Base-by-base conservation (phyloP, 1,140 invertebrate genomes). In the Pseudoatta argentina region DNA sequence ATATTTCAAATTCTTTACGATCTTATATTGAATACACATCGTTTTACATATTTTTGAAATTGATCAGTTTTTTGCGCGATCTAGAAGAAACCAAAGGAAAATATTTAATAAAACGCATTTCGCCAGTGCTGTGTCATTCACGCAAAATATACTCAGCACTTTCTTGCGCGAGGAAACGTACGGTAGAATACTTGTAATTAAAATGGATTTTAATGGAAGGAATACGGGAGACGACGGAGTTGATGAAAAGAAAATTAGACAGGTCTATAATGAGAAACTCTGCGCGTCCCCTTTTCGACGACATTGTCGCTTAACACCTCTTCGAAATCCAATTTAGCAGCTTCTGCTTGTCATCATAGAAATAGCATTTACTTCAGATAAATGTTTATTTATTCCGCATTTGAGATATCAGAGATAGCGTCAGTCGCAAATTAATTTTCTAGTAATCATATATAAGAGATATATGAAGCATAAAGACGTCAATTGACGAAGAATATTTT, bases 231-330 rank as follows among this genome's bases (percentile, higher is more conserved):
- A 55, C 63, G 44, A 16, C 48, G 14, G 24, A 69, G 63, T 81
- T 69, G 63, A 66, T 51, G 64, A 55, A 81, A 79, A 66, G 51
- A 81, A 79, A 81, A 81, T 69, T 81, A 51, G 64, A 81, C 64
- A 39, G 64, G 48, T 55, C 48, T 44, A 69, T 81, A 81, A 81
- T 51, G 64, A 81, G 77, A 69, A 67, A 53, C 48, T 53, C 24
- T 34, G 63, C 4, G 27, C 53, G 57, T 55, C n/a, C 27, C 1
- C 30, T 18, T 64, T 14, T 39, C 30, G 48, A n/a, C 18, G 27
- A 16, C 44, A 53, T 39, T 48, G n/a, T 55, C 51, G 66, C 4
- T 69, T 81, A 81, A 81, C 64, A 69, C 30, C 51, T 44, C 24
- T 69, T 79, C n/a, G 27, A 16, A 21, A 79, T 12, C 39, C 59